Base-by-base conservation (phyloP, 2,888 invertebrate species). In the Tiliacea citrago region DNA sequence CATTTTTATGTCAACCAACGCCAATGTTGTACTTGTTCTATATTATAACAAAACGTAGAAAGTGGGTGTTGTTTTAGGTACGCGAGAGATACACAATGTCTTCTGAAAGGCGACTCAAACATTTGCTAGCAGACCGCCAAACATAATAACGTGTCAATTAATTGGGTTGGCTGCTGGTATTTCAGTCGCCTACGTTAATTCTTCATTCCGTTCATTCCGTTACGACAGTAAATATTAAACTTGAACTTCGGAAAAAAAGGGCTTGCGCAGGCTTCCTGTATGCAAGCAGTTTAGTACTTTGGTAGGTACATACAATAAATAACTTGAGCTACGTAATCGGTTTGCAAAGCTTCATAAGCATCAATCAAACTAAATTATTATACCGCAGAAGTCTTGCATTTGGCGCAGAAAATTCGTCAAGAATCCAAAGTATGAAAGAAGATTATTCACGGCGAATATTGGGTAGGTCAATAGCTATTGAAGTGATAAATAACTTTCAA, bases 1-100 rank as follows among this genome's bases (percentile, higher is more conserved):
- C 29, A 63, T 67, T 83, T 83, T 69, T 69, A 68, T 62, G 45
- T 57, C 42, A 53, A 65, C 73, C 70, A 73, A 80, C 70, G 58
- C 73, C 53, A 60, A 45, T 63, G 35, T 42, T 39, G 29, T 29
- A 66, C 24, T 68, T 53, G 18, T 42, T 49, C 58, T 73, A 51
- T 68, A 62, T 18, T 80, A 70, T 53, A 49, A 24, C 6, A 65
- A 55, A 49, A 47, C 29, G 29, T 63, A 35, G 6, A 45, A 57
- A 78, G 55, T 21, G 67, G 62, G 67, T 60, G 58, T 81, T 70
- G 4, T 39, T 53, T 9, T 49, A n/a, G 9, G 18, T 42, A 65
- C 13, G 2, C n/a, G n/a, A 53, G 16, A 47, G n/a, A 5, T 10
- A 65, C 16, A 18, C 1, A 29, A 10, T 6, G 10, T 9, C 4